Conservation (phyloP, 2,888 invertebrate genomes). For the Acanthosepion esculentum region DNA sequence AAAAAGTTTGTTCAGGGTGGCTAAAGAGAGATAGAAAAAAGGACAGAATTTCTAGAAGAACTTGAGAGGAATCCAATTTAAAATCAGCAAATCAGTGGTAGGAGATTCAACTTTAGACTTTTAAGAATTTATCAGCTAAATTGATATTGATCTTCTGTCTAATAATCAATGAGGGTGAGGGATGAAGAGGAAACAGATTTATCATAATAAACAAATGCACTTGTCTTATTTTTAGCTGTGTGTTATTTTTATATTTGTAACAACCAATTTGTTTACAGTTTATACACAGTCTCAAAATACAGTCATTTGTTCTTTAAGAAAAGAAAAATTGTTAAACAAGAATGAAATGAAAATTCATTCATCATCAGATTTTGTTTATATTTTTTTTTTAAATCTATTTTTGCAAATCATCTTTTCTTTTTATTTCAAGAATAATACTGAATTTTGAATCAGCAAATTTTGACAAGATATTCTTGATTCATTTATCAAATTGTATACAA, state of each 20-base stretch:
- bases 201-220: slow-evolving; percentile 8
- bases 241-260: slow-evolving; percentile 33
- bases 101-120: slow-evolving; percentile 11
- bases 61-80: not conserved
- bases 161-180: not conserved
- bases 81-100: slow-evolving; percentile 13
- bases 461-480: not conserved
- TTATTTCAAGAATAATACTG: not conserved
- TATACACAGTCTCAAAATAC: not conserved
- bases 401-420: not conserved
- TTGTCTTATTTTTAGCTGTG: slow-evolving; percentile 5
- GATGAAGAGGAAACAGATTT: not conserved
- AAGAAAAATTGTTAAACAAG: not conserved
- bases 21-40: not conserved
- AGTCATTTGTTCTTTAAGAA: not conserved
- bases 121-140: slow-evolving; percentile 10
- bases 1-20: not conserved
- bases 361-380: not conserved
- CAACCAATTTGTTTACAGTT: not conserved
- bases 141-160: slow-evolving; percentile 22
- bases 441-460: not conserved
- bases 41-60: not conserved
- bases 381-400: no score
- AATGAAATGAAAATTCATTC: slow-evolving; percentile 6
- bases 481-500: not conserved